phyloP scores from a whole-genome alignment of 2,113 vertebrate genomes.

The Oreotragus oreotragus region DNA sequence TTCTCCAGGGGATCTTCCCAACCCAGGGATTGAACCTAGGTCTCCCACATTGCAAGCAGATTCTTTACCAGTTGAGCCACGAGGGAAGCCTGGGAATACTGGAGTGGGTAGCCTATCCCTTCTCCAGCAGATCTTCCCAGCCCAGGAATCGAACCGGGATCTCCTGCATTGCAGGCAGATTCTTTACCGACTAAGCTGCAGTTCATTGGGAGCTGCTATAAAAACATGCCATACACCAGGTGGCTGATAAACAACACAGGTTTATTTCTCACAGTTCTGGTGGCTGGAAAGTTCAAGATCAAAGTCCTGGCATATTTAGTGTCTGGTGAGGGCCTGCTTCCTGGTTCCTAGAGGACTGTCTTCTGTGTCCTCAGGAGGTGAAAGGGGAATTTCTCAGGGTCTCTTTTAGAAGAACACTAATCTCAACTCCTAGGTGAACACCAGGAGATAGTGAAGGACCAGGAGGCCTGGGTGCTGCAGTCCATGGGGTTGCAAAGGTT shows the following conservation, averaged over 20 bases:
- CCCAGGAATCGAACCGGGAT: too few species aligned
- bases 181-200: too few species aligned
- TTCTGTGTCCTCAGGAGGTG: not conserved
- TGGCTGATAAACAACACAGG: not conserved
- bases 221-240: too few species aligned
- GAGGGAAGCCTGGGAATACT: too few species aligned
- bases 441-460: accelerated
- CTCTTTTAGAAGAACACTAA: not conserved
- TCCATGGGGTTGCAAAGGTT: not conserved
- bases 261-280: not conserved
- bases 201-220: too few species aligned
- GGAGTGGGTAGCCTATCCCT: too few species aligned
- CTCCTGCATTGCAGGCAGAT: too few species aligned
- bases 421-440: not conserved
- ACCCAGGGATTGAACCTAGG: not conserved
- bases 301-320: not conserved
- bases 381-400: not conserved
- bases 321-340: not conserved
- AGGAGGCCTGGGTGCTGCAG: not conserved
- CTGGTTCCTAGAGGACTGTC: not conserved
- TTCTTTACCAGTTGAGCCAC: too few species aligned
- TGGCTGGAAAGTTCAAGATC: not conserved
- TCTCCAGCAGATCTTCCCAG: too few species aligned
- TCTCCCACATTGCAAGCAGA: not conserved
- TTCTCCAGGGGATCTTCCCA: not conserved